Base-by-base conservation (phyloP, 1,140 invertebrate genomes). In the Copidosoma floridanum region DNA sequence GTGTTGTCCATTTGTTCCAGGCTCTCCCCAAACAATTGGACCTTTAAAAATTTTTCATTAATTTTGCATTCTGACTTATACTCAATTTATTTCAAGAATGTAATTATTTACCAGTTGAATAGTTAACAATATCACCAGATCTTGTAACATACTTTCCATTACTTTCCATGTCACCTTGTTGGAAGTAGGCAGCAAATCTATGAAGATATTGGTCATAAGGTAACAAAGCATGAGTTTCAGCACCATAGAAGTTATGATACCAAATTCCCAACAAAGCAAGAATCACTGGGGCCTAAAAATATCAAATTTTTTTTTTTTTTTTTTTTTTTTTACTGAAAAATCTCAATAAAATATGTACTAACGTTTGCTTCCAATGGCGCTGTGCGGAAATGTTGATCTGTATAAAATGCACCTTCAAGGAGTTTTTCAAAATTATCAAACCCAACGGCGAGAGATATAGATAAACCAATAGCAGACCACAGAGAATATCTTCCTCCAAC, bases 131-230 rank as follows among this genome's bases (percentile, higher is more conserved):
- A 37, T 85, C 74, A 0, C 94, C 93, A 64, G 84, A 85, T 38
- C 90, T 84, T 10, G 92, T 97, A 11, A 91, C 89, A 72, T 89
- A 97, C 83, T 99, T 99, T 68, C 98, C 98, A 83, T 99, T 99
- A 61, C 94, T 98, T 81, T 99, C 98, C 98, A 99, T 99, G 76
- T 99, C 98, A 11, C 97, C 97, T 84, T 99, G 98, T 82, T 99
- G 98, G 81, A 99, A 99, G 80, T 99, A 99, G 11, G 98, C 97
- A 37, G 98, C 93, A 82, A 99, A 99, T 71, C 97, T 88, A 75
- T 99, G 97, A 64, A 99, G 79, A 78, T 99, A 99, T 81, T 99
- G 92, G 78, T 99, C 98, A 80, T 99, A 99, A 0, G 98, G 98
- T 38, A 99, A 81, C 1, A 99, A 82, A 7, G 95, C 93, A 71